These are phyloP conservation scores for Prionailurus viverrinus DNA, from an alignment of 2,113 vertebrate genomes.

Conservation along the genomic window DNA sequence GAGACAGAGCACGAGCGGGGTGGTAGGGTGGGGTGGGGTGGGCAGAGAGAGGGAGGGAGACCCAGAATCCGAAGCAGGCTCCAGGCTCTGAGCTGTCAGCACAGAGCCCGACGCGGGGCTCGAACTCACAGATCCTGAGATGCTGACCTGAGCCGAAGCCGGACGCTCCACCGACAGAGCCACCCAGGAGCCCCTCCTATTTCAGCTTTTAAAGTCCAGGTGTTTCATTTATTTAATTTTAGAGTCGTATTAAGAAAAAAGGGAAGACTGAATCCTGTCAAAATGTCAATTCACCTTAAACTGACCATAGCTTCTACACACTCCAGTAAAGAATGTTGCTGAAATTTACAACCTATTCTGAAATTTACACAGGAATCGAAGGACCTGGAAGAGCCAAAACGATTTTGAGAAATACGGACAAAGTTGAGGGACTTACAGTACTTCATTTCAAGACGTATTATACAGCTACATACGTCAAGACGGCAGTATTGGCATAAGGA, in stretches of 20 bases:
- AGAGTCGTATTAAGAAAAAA: not conserved
- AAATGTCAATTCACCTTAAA: not conserved
- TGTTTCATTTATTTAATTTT: constrained; percentile 58
- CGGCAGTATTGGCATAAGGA: not conserved
- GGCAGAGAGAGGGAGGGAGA: too few relatives aligned
- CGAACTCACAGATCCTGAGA: too few relatives aligned
- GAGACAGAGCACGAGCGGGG: too few relatives aligned
- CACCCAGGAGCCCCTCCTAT: not conserved
- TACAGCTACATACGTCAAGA: not conserved
- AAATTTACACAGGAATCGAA: constrained; percentile 32
- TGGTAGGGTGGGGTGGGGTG: too few relatives aligned
- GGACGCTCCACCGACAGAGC: too few relatives aligned
- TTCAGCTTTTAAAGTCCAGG: constrained; percentile 23
- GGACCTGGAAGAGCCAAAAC: not conserved
- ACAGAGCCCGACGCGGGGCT: too few relatives aligned
- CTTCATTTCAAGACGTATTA: constrained; percentile 27
- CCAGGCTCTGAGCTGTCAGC: too few relatives aligned
- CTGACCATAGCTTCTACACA: not conserved
- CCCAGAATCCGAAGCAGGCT: too few relatives aligned
- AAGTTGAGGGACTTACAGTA: not conserved
- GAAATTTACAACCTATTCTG: constrained; percentile 44
- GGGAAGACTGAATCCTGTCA: not conserved
- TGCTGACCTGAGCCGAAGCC: too few relatives aligned
- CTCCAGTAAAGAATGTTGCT: not conserved
- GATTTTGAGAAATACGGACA: not conserved